Conservation (phyloP, 2,888 invertebrate species). For the Cryptocephalus primarius region DNA sequence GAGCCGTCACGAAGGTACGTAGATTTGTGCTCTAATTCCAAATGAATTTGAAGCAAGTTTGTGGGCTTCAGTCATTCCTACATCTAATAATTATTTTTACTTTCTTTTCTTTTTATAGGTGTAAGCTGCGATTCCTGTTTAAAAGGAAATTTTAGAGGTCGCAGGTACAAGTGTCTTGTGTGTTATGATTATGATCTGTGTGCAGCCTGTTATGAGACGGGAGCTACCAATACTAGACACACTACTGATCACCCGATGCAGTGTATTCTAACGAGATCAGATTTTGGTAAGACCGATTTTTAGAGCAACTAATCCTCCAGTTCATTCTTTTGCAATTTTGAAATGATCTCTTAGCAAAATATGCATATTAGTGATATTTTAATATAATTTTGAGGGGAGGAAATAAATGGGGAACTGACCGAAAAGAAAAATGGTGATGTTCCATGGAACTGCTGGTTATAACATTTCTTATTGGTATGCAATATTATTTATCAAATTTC, state of each 20-base stretch:
- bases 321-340: too few relatives aligned
- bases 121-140: constrained; percentile 99
- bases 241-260: constrained; percentile 97
- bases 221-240: constrained; percentile 84
- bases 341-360: too few relatives aligned
- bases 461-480: too few relatives aligned
- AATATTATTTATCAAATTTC: too few relatives aligned
- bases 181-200: constrained; percentile 99
- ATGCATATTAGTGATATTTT: too few relatives aligned
- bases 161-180: constrained; percentile 96
- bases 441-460: too few relatives aligned
- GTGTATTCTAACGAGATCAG: constrained; percentile 92
- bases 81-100: neutral
- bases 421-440: too few relatives aligned
- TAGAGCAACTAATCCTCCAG: too few relatives aligned
- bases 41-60: constrained; percentile 1
- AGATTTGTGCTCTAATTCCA: constrained; percentile 3
- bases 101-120: constrained; percentile 51
- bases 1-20: constrained; percentile 27
- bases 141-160: constrained; percentile 94
- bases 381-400: too few relatives aligned
- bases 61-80: neutral
- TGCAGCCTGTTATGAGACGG: constrained; percentile 89
- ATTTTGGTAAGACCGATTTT: constrained; percentile 62
- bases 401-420: too few relatives aligned